Conservation (phyloP, 2,888 invertebrate genomes). For the Tachina grossa region DNA sequence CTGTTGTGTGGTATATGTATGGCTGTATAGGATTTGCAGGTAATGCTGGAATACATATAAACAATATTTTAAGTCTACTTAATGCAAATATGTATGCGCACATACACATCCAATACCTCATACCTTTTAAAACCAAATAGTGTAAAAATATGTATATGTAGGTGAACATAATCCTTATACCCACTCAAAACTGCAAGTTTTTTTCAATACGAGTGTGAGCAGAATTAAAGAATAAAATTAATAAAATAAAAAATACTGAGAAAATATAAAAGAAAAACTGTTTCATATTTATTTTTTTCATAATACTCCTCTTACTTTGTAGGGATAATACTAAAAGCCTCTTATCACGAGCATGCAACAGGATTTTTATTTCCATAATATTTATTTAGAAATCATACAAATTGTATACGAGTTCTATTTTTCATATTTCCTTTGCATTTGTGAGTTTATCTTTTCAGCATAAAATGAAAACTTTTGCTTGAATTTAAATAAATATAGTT, state of each 20-base stretch:
- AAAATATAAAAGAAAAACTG: conserved; percentile 8
- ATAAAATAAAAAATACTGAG: neutral
- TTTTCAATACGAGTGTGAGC: conserved; percentile 12
- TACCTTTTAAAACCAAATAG: neutral
- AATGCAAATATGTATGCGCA: conserved; percentile 53
- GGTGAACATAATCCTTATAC: conserved; percentile 59
- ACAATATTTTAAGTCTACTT: conserved; percentile 55
- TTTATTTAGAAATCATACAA: conserved; percentile 61
- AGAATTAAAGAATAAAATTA: neutral
- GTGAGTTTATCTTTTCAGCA: conserved; percentile 13
- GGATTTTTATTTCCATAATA: conserved; percentile 57
- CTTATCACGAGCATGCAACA: conserved; percentile 64
- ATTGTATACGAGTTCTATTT: conserved; percentile 47
- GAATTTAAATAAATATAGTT: conserved; percentile 17
- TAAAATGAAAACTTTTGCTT: conserved; percentile 5
- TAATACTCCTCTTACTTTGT: conserved; percentile 44
- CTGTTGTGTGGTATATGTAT: neutral
- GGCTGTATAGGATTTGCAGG: neutral
- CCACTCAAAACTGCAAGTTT: conserved; percentile 51
- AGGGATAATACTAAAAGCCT: conserved; percentile 67
- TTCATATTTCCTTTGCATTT: conserved; percentile 3
- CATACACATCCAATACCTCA: conserved; percentile 1
- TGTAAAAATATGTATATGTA: conserved; percentile 37
- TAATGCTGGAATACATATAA: neutral
- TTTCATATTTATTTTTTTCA: conserved; percentile 15